These are phyloP conservation scores for Trichopoda pennipes DNA, from an alignment of 2,888 invertebrate genomes.

Conservation along the genomic window DNA sequence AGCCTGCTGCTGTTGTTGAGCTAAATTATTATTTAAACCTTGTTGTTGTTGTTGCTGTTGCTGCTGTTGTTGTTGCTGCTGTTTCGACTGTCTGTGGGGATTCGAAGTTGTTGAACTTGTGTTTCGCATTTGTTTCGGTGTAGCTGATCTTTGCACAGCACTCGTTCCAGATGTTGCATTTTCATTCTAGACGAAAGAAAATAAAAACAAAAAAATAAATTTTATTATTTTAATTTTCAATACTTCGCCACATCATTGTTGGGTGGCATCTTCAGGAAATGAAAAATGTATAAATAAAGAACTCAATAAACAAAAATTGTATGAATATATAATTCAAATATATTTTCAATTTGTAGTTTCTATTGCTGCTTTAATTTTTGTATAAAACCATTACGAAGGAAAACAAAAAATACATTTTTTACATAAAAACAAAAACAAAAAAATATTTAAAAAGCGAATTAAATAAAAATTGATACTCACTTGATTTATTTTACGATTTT, in stretches of 20 bases:
- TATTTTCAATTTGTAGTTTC: too few relatives aligned
- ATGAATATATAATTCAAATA: too few relatives aligned
- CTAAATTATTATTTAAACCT: constrained; percentile 76
- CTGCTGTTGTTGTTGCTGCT: constrained; percentile 62
- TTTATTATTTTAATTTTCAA: background rate
- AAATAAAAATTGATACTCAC: constrained; percentile 68
- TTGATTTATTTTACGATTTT: constrained; percentile 77
- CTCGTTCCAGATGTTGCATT: constrained; percentile 73
- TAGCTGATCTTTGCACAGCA: constrained; percentile 77
- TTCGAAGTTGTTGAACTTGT: constrained; percentile 71
- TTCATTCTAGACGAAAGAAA: constrained; percentile 71
- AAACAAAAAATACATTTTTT: too few relatives aligned
- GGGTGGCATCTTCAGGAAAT: too few relatives aligned
- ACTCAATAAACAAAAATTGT: too few relatives aligned
- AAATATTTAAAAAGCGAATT: background rate
- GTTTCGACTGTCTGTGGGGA: constrained; percentile 76
- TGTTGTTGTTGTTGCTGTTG: constrained; percentile 73
- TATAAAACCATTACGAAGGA: too few relatives aligned
- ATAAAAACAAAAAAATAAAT: background rate
- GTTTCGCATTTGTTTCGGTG: constrained; percentile 79
- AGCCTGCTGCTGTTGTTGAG: constrained; percentile 70
- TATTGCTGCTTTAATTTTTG: too few relatives aligned
- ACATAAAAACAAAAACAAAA: too few relatives aligned
- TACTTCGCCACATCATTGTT: too few relatives aligned
- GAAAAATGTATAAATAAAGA: too few relatives aligned